Conservation (phyloP, 2,888 invertebrate genomes). For the Nephrotoma guestfalica region DNA sequence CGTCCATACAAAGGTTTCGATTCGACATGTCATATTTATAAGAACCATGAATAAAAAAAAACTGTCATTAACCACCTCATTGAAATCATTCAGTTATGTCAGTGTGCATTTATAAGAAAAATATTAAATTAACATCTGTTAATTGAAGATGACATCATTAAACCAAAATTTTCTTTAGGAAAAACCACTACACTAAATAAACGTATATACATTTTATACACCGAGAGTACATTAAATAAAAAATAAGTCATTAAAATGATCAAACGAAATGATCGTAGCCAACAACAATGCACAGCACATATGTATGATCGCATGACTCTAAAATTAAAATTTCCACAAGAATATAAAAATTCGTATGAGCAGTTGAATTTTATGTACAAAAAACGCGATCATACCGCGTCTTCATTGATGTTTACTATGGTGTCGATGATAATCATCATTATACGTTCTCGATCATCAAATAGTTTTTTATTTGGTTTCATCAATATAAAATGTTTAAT, state of each 20-base stretch:
- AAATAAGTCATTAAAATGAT: neutral
- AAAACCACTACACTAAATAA: neutral
- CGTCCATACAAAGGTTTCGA: neutral
- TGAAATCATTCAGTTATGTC: neutral
- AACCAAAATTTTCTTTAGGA: neutral
- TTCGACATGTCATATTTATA: neutral
- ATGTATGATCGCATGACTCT: neutral
- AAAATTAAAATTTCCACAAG: neutral
- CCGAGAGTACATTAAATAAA: neutral
- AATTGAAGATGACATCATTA: neutral
- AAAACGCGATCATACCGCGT: neutral
- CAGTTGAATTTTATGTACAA: neutral
- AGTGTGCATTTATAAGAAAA: neutral
- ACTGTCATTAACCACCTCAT: neutral
- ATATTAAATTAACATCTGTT: neutral
- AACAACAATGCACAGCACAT: neutral
- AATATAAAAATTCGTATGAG: neutral
- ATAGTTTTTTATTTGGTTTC: neutral
- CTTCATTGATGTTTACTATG: neutral
- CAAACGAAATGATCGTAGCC: neutral
- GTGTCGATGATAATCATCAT: neutral
- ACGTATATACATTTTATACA: neutral
- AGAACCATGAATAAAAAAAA: neutral
- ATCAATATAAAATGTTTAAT: neutral
- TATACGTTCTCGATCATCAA: neutral